Conservation (phyloP, 2,113 vertebrate species). For the Channa argus region DNA sequence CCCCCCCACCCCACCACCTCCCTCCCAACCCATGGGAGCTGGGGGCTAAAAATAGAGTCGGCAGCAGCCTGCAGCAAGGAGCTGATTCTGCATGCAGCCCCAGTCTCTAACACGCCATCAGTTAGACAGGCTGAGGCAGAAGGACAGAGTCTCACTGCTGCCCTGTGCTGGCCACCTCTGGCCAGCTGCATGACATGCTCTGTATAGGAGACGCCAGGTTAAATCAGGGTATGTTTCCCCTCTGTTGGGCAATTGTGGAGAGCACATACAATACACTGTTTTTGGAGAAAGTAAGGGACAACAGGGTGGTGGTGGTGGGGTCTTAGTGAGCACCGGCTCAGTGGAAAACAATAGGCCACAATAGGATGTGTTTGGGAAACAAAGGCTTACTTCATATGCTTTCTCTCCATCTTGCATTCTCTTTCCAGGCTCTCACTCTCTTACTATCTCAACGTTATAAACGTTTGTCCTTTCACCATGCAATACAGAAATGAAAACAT, state of each 20-base stretch:
- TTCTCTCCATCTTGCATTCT: slow-evolving; percentile 48
- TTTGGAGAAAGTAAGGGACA: slow-evolving; percentile 54
- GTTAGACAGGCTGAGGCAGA: slow-evolving; percentile 56
- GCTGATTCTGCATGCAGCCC: slow-evolving; percentile 83
- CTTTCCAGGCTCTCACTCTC: slow-evolving; percentile 18
- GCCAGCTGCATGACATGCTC: slow-evolving; percentile 63
- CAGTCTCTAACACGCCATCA: slow-evolving; percentile 72
- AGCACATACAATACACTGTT: slow-evolving; percentile 49
- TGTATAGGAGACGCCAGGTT: slow-evolving; percentile 60
- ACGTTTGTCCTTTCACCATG: slow-evolving; percentile 21
- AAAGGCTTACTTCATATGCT: slow-evolving; percentile 71
- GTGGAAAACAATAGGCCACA: slow-evolving; percentile 77
- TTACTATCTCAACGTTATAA: slow-evolving; percentile 25
- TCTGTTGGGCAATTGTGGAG: slow-evolving; percentile 44
- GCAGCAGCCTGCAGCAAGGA: slow-evolving; percentile 79
- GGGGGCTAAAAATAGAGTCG: slow-evolving; percentile 80
- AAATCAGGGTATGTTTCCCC: slow-evolving; percentile 63
- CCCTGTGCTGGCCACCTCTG: slow-evolving; percentile 70
- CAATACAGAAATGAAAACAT: slow-evolving; percentile 19
- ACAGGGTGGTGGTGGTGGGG: slow-evolving; percentile 43
- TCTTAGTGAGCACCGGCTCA: slow-evolving; percentile 52
- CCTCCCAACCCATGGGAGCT: slow-evolving; percentile 73
- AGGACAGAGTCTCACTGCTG: slow-evolving; percentile 61
- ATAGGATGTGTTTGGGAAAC: slow-evolving; percentile 77
- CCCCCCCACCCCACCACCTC: slow-evolving; percentile 10